These are phyloP conservation scores for Neodiprion lecontei DNA, from an alignment of 1,140 invertebrate genomes.

Conservation along the genomic window DNA sequence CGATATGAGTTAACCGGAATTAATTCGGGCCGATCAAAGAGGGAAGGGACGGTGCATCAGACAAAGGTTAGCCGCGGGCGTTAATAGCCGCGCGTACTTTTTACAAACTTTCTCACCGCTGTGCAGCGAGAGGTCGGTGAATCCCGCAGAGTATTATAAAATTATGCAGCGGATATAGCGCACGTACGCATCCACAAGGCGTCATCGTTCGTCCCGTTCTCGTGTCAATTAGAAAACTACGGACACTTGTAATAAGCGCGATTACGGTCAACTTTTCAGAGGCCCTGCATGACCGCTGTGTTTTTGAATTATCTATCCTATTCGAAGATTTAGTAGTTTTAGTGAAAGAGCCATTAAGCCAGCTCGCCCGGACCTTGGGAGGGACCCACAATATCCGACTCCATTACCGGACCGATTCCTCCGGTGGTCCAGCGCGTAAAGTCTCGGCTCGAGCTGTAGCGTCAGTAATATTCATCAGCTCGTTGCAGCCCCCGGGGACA, in stretches of 20 bases:
- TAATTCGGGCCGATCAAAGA: too few relatives aligned
- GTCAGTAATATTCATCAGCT: not conserved
- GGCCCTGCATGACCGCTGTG: not conserved
- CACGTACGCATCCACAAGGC: too few relatives aligned
- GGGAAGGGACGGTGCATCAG: too few relatives aligned
- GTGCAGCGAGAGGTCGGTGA: too few relatives aligned
- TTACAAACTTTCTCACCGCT: too few relatives aligned
- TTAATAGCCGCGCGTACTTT: too few relatives aligned
- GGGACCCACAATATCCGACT: not conserved
- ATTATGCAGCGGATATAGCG: too few relatives aligned
- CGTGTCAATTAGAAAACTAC: not conserved
- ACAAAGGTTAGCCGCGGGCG: too few relatives aligned
- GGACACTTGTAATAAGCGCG: not conserved
- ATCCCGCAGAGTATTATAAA: too few relatives aligned
- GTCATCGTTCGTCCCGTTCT: not conserved
- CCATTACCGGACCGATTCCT: not conserved
- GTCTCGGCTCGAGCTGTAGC: not conserved
- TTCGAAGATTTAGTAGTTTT: not conserved
- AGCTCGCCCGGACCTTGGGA: not conserved
- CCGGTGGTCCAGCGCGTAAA: not conserved
- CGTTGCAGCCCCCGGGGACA: not conserved
- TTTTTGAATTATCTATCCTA: not conserved
- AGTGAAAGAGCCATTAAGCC: slow-evolving; percentile 1
- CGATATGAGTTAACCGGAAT: too few relatives aligned
- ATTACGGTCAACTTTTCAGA: not conserved